Percentiles rank a stretch among this genome's conserved stretches.
phyloP scores from a whole-genome alignment of 2,113 vertebrate species.

The Peromyscus maniculatus region DNA sequence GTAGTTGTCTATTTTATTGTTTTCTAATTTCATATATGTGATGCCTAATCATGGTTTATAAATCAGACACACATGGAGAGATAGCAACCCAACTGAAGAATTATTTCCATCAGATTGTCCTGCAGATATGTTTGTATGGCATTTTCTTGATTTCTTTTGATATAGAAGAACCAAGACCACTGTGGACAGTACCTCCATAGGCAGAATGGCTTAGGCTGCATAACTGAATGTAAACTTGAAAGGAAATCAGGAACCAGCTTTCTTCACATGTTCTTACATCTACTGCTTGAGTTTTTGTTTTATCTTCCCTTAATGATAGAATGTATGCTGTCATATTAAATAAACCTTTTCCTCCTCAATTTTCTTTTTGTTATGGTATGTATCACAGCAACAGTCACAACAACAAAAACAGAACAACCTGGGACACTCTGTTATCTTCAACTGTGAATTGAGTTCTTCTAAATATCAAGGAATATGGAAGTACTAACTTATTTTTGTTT shows the following conservation, averaged over 20 bases:
- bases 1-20: background rate
- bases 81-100: background rate
- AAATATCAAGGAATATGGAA: background rate
- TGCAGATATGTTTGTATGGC: too few relatives aligned
- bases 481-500: background rate
- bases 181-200: background rate
- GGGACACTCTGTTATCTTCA: background rate
- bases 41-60: background rate
- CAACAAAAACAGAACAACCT: background rate
- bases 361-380: background rate
- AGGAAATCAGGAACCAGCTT: background rate
- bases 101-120: background rate
- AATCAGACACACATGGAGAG: background rate
- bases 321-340: background rate
- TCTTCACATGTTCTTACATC: background rate
- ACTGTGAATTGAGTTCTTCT: background rate
- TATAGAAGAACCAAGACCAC: background rate
- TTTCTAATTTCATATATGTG: background rate
- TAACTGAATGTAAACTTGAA: background rate
- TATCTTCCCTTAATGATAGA: background rate
- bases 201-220: background rate
- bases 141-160: background rate
- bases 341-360: background rate
- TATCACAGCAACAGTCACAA: background rate
- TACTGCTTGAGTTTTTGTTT: background rate